Base-by-base conservation (phyloP, 1,140 invertebrate species). In the Papilio xuthus region DNA sequence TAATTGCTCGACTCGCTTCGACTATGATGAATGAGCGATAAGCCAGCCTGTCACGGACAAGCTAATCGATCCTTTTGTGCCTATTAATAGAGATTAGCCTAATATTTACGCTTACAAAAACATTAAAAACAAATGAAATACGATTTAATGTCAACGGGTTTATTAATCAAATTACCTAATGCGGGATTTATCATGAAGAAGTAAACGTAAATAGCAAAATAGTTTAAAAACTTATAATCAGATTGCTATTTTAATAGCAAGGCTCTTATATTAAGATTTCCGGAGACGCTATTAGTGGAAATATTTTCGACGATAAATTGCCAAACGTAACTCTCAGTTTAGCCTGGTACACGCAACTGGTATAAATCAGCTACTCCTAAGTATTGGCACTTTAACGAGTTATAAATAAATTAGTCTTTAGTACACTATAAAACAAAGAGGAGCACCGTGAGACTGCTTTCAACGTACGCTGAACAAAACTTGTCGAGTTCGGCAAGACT, bases 31-130 rank as follows among this genome's bases (percentile, higher is more conserved):
- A 75, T 56, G 73, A 56, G 13, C 44, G 73, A 75, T 75, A 56
- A 73, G 42, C 77, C 78, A 41, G 70, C 32, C 76, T 82, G 79
- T 83, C 82, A 79, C 78, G 70, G 72, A 23, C 78, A 81, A 78
- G 78, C 82, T 83, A 79, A 77, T 83, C 78, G 76, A 78, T 15
- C 74, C 71, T 78, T 79, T 75, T 53, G 73, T 74, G 44, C 47
- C n/a, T 74, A 13, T 13, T 74, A 23, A n/a, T 53, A 75, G 70
- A 72, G 73, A 50, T 53, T 75, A 75, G 15, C 47, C n/a, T 73
- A 47, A 56, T 37, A 75, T 75, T 26, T 37, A 56, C 44, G 26
- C 71, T 26, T 73, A 42, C n/a, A 73, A 44, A 0, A 44, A 50
- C 60, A 67, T 28, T 18, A 18, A 67, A 67, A 67, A 67, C 60